Evolutionary conservation across 2,888 invertebrate genomes (phyloP), one percentile per base, ranked within the genome.

Genomic region (Lydus trimaculatus): DNA sequence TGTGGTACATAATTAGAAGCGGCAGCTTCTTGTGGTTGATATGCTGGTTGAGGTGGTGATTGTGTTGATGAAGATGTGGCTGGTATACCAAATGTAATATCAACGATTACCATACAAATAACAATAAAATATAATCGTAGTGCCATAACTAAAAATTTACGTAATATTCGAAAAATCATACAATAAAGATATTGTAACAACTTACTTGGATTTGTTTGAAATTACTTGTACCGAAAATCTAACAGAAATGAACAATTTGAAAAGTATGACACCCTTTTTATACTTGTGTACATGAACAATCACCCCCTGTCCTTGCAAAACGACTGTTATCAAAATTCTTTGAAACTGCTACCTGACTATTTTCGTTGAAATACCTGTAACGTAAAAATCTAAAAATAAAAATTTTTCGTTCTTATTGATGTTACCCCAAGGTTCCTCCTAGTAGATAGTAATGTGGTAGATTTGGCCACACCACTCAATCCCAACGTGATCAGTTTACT

Each of bases 1-100:
- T 76, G 79, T 8, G 79, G 77, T 25, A 79, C 71, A 67, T 78
- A 79, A 61, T 65, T 70, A 11, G 71, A 43, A 23, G 62, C 61
- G 4, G 72, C 66, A 1, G 61, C 39, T 39, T 78, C 77, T 36
- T 68, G 72, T 1, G 74, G 71, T 64, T 73, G 70, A 67, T 76
- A 75, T 48, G 63, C 67, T 25, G 74, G 73, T 63, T 73, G 74
- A 20, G 72, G 67, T 56, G 69, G 56, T 31, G 33, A 20, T 20
- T 48, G 48, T 52, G 52, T 52, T 25, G 52, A 23, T 52, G 52
- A 13, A 4, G 52, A 11, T 4, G 52, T 23, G 13, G 52, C 25
- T 13, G 52, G 52, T 23, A 52, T 3, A 11, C 4, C 52, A 1
- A 13, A 23, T 52, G 25, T 11, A 25, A 2, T 13, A 52, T 52